phyloP scores from a whole-genome alignment of 2,797 vertebrate genomes.

The Sebastes taczanowskii region DNA sequence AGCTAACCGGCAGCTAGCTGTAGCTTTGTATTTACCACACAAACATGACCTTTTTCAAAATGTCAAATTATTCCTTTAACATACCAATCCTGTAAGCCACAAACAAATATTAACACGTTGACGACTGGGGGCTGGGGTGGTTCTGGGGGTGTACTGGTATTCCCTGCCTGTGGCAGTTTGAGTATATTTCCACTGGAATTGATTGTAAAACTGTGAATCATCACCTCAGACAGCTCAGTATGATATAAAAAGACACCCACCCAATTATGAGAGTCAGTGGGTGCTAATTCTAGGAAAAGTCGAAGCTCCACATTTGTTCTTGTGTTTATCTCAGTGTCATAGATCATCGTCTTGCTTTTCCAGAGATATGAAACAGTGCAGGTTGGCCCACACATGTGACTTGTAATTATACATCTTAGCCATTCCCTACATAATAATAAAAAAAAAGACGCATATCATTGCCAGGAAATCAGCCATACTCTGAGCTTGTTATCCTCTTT shows the following conservation, averaged over 20 bases:
- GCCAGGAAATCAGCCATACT: conserved; percentile 66
- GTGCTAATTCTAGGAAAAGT: conserved; percentile 6
- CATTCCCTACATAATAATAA: conserved; percentile 55
- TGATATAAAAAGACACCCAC: conserved; percentile 13
- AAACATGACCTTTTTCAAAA: background rate
- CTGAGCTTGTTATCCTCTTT: conserved; percentile 57
- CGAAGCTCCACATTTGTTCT: conserved; percentile 32
- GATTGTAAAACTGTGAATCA: conserved; percentile 53
- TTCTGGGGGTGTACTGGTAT: background rate
- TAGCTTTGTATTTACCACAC: background rate
- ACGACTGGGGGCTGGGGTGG: background rate
- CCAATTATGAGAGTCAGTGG: conserved; percentile 18
- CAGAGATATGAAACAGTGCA: conserved; percentile 28
- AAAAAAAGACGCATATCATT: conserved; percentile 44
- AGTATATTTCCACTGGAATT: conserved; percentile 53
- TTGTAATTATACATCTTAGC: conserved; percentile 67
- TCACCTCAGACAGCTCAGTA: conserved; percentile 13
- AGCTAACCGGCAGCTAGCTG: background rate
- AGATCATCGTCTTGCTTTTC: conserved; percentile 24
- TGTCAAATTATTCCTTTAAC: background rate
- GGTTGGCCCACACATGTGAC: conserved; percentile 60
- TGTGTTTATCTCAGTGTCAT: conserved; percentile 33
- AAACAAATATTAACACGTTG: conserved; percentile 33
- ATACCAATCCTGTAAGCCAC: background rate
- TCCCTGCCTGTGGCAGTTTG: conserved; percentile 24